A percentile compares a stretch with the other conserved stretches of the same genome.
Evolutionary conservation across 2,113 vertebrate genomes (phyloP).

Genomic region (Sinocyclocheilus grahami): DNA sequence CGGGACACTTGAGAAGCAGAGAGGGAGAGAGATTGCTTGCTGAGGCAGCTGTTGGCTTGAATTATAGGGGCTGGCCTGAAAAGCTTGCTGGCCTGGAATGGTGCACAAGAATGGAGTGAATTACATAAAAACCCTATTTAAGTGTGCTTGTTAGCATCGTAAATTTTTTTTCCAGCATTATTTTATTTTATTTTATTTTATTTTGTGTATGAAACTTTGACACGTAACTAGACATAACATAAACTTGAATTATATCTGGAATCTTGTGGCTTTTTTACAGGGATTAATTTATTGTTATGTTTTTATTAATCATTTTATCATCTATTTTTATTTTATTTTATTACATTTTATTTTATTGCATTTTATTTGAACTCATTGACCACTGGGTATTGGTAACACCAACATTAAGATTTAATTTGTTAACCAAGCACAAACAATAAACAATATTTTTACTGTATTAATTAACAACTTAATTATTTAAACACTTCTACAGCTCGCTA

Average conservation of each 20-base stretch:
- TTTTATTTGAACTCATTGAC: background rate
- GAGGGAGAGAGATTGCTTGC: background rate
- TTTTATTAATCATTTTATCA: background rate
- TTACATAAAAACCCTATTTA: background rate
- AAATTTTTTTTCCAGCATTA: background rate
- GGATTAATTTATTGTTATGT: background rate
- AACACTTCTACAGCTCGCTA: background rate
- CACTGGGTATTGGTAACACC: background rate
- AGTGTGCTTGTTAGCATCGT: background rate
- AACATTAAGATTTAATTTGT: background rate
- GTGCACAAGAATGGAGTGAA: background rate
- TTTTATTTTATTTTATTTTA: background rate
- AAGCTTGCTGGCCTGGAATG: background rate
- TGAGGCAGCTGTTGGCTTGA: conserved; percentile 7
- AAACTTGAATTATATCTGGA: background rate
- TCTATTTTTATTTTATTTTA: background rate
- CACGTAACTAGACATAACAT: background rate
- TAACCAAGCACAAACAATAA: background rate
- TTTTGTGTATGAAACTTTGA: background rate
- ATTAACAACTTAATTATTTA: background rate
- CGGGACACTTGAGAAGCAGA: background rate
- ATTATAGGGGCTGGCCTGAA: conserved; percentile 8
- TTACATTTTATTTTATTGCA: background rate
- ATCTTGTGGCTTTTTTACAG: background rate
- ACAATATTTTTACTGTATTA: background rate